Percentiles rank a stretch among this genome's conserved stretches.
Evolutionary conservation across 2,797 vertebrate species (phyloP).

Genomic region (Aeoliscus strigatus): DNA sequence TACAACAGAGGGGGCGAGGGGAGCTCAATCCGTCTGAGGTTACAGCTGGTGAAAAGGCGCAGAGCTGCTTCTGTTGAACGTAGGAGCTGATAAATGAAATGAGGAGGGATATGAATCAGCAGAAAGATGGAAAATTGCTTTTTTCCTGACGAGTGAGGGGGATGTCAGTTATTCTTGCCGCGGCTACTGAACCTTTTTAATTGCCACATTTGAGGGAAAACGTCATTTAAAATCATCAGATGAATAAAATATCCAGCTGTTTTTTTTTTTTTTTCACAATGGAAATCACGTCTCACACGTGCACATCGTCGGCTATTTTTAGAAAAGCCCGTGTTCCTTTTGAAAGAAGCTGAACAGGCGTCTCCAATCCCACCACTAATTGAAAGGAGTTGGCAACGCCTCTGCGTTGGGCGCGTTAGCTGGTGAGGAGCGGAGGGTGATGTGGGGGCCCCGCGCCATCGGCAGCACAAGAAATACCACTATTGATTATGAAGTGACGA

Average conservation of each 20-base stretch:
- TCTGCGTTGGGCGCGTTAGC: no score
- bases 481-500: slow-evolving; percentile 63
- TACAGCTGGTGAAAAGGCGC: slow-evolving; percentile 23
- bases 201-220: slow-evolving; percentile 9
- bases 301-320: no score
- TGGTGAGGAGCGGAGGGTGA: slow-evolving; percentile 44
- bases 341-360: no score
- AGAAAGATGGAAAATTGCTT: slow-evolving; percentile 22
- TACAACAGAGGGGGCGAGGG: slow-evolving; percentile 21
- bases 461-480: slow-evolving; percentile 51
- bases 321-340: no score
- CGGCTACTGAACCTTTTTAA: slow-evolving; percentile 19
- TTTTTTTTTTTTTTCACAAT: no score
- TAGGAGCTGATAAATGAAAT: slow-evolving; percentile 41
- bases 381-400: no score
- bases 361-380: no score
- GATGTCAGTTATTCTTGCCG: slow-evolving; percentile 15
- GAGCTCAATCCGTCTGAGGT: slow-evolving; percentile 45
- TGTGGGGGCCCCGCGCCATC: slow-evolving; percentile 47
- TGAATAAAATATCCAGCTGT: slow-evolving; percentile 7
- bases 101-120: slow-evolving; percentile 11
- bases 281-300: no score
- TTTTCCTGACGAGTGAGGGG: slow-evolving; percentile 7
- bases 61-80: slow-evolving; percentile 29
- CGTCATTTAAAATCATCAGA: not conserved